Evolutionary conservation across 2,113 vertebrate species (phyloP), one percentile per base, ranked within the genome.

Genomic region (Myrmecobius fasciatus): DNA sequence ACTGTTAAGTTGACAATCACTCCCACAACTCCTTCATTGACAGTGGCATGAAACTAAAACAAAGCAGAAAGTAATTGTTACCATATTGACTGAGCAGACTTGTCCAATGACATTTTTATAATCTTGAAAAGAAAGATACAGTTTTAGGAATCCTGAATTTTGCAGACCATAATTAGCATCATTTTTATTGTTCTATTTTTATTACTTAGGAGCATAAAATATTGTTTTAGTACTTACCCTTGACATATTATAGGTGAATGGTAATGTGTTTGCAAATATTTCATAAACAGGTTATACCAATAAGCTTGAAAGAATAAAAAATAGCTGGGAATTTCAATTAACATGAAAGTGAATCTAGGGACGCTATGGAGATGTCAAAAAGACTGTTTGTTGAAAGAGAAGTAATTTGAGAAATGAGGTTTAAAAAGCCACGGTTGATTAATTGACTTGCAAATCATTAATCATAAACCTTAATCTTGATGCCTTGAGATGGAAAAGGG

Each of bases 1-100:
- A 99, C 99, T 0, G 99, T 99, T 95, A 99, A 97, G 94, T 99
- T 99, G 94, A 99, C 99, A 52, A 99, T 99, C 43, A 99, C 99
- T 2, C 99, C 99, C 0, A 99, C 98, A 0, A 99, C 99, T 43
- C 99, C 99, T 97, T 99, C 99, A 28, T 99, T 98, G 46, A 99
- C 99, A 0, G 98, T 98, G 26, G 99, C 99, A 97, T 99, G 99
- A 96, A 99, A 99, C 99, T 99, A 97, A 52, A 94, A 88, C 8
- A 83, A 96, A 97, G 20, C 2, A 96, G 3, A 95, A 0, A 43
- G 4, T 0, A 31, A 95, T 6, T 0, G 0, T 98, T 94, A 91
- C 24, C 46, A 0, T 91, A 96, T 56, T 53, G 92, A 91, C 6
- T 83, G 17, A 83, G 36, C n/a, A 43, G 67, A 83, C 67, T 83